Conservation (phyloP, 1,140 invertebrate species). For the Anagrus nilaparvatae region DNA sequence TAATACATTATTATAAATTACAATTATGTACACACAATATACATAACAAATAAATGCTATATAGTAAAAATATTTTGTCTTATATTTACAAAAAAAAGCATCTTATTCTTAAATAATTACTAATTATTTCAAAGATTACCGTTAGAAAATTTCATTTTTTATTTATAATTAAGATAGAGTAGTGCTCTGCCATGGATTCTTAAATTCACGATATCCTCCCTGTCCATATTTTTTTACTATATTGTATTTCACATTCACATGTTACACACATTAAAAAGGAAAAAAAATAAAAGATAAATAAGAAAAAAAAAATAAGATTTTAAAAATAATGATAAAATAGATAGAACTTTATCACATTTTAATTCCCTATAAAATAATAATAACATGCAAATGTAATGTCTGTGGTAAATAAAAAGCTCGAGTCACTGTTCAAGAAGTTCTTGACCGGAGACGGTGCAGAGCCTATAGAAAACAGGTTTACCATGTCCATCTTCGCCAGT, state of each 20-base stretch:
- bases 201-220: slow-evolving; percentile 22
- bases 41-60: slow-evolving; percentile 20
- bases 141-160: background rate
- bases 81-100: slow-evolving; percentile 22
- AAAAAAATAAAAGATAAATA: slow-evolving; percentile 20
- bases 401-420: slow-evolving; percentile 20
- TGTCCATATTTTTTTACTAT: no score
- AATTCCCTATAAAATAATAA: slow-evolving; percentile 22
- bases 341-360: slow-evolving; percentile 16
- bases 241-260: no score
- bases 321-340: slow-evolving; percentile 10
- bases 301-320: slow-evolving; percentile 13
- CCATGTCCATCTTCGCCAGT: slow-evolving; percentile 90
- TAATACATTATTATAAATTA: slow-evolving; percentile 15
- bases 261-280: slow-evolving; percentile 13
- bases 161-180: slow-evolving; percentile 6
- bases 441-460: slow-evolving; percentile 44
- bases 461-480: slow-evolving; percentile 50
- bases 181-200: slow-evolving; percentile 27
- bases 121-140: slow-evolving; percentile 2
- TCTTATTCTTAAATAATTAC: slow-evolving; percentile 17
- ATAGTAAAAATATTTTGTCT: slow-evolving; percentile 12
- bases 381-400: slow-evolving; percentile 38
- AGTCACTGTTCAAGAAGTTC: slow-evolving; percentile 42
- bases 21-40: slow-evolving; percentile 16